Evolutionary conservation across 2,113 vertebrate species (phyloP), one percentile per base, ranked within the genome.

Genomic region (Morphnarchus princeps): DNA sequence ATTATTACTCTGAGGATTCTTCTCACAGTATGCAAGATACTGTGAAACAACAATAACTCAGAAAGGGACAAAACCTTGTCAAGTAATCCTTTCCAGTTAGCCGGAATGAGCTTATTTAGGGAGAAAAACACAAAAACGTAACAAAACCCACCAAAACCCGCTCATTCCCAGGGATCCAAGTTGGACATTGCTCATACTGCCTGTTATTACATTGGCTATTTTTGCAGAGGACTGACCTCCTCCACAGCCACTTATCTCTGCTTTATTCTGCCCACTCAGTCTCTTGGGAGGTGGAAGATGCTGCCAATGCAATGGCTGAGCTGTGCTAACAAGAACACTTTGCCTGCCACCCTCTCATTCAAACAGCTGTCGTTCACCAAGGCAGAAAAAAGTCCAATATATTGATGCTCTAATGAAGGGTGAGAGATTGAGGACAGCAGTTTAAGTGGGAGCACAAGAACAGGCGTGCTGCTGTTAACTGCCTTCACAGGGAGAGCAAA

Each of bases 101-200:
- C 5, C 49, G 7, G 7, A 73, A 52, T 6, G 13, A 58, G 4
- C 16, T 65, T 73, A n/a, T 61, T 71, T 40, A 47, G 7, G 8
- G 5, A 5, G 5, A 15, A 62, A 89, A 18, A 0, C 11, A 72
- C 4, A 59, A 42, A 81, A 77, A 12, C 4, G 7, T 26, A 19
- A 61, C 13, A 74, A 57, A 70, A 16, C 1, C 3, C 12, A 24
- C 31, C 20, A 54, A 77, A 72, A 17, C 0, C 16, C 0, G 2
- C 12, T 84, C 10, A 54, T 34, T 74, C 7, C 9, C 9, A 40
- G 6, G 3, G 11, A 7, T 50, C 36, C n/a, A 40, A 79, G 34
- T 8, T 26, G 34, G 10, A 71, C 21, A 8, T 78, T 54, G 6
- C 8, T 58, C 19, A 32, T 16, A 40, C 2, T 2, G 3, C 16